phyloP scores from a whole-genome alignment of 1,140 invertebrate genomes.

The Drosophila serrata region DNA sequence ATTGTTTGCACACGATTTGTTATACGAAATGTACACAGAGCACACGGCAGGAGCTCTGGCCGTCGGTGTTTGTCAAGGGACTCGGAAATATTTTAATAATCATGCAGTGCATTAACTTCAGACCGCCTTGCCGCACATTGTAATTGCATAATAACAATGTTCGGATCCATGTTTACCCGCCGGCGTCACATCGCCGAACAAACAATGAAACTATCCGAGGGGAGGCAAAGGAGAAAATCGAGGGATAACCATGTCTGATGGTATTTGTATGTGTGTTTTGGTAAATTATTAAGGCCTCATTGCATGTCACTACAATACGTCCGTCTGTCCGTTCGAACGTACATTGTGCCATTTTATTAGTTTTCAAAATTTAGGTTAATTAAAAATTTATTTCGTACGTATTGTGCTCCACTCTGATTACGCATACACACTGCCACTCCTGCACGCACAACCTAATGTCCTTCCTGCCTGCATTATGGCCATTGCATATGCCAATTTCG shows the following conservation, averaged over 20 bases:
- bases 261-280: slow-evolving; percentile 26
- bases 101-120: slow-evolving; percentile 73
- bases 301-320: slow-evolving; percentile 33
- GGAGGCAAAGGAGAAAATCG: not conserved
- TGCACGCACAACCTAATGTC: slow-evolving; percentile 1
- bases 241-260: not conserved
- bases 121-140: slow-evolving; percentile 41
- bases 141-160: slow-evolving; percentile 81
- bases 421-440: not conserved
- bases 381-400: slow-evolving; percentile 77
- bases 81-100: slow-evolving; percentile 79
- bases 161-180: slow-evolving; percentile 32
- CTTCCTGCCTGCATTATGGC: slow-evolving; percentile 13
- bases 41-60: slow-evolving; percentile 18
- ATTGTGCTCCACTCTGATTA: slow-evolving; percentile 22
- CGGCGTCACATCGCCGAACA: slow-evolving; percentile 50
- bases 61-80: slow-evolving; percentile 16
- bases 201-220: slow-evolving; percentile 32
- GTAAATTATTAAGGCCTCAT: slow-evolving; percentile 69
- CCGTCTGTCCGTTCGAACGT: slow-evolving; percentile 10
- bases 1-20: slow-evolving; percentile 81
- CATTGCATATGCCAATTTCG: slow-evolving; percentile 60
- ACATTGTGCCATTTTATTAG: slow-evolving; percentile 70
- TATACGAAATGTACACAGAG: slow-evolving; percentile 62
- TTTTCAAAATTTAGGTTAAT: slow-evolving; percentile 80